Evolutionary conservation across 2,888 invertebrate genomes (phyloP).

Genomic region (Oeneis ivallda): DNA sequence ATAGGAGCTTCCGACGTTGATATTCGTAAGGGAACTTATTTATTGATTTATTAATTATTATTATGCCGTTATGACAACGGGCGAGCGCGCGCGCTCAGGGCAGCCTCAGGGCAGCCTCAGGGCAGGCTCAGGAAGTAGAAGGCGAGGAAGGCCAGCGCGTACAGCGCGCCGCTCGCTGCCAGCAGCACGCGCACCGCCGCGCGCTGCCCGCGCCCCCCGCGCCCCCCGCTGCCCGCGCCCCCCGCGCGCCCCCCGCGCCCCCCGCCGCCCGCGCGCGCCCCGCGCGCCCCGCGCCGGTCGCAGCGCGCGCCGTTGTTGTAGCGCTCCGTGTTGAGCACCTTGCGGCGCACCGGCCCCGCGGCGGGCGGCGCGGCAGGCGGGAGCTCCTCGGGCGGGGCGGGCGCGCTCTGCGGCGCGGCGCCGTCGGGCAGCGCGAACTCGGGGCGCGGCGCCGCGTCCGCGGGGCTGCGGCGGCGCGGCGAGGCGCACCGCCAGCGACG

Average conservation of each 20-base stretch:
- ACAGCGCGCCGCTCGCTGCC: constrained; percentile 73
- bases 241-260: constrained; percentile 42
- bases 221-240: constrained; percentile 64
- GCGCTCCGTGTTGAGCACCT: constrained; percentile 45
- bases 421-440: constrained; percentile 36
- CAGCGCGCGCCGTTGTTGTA: constrained; percentile 62
- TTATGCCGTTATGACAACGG: no score
- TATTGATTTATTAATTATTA: no score
- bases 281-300: constrained; percentile 28
- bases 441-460: constrained; percentile 41
- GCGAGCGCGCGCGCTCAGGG: neutral
- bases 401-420: constrained; percentile 37
- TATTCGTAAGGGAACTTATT: neutral
- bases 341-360: constrained; percentile 54
- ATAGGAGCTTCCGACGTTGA: no score
- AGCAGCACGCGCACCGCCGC: constrained; percentile 79
- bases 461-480: constrained; percentile 37
- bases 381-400: constrained; percentile 39
- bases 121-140: constrained; percentile 72
- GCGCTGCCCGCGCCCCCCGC: constrained; percentile 44
- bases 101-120: constrained; percentile 40
- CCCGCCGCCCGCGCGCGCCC: constrained; percentile 50
- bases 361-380: constrained; percentile 61
- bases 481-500: constrained; percentile 38
- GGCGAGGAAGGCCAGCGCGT: constrained; percentile 64